These are phyloP conservation scores for Aplysina aerophoba DNA, from an alignment of 37 sponge, comb jelly and placozoan species.

Conservation along the genomic window DNA sequence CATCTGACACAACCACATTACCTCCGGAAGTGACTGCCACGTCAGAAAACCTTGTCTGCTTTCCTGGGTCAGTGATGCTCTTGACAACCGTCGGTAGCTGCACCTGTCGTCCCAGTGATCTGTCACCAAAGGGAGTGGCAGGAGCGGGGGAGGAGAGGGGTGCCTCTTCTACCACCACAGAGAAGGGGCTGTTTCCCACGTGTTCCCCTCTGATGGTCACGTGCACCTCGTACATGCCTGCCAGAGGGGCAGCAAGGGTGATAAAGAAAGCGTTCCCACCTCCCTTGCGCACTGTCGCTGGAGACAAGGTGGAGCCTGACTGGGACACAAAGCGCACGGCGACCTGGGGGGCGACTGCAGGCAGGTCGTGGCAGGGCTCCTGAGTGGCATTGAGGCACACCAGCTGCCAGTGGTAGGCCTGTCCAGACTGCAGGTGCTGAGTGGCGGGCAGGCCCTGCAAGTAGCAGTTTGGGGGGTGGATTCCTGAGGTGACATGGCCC, in stretches of 20 bases:
- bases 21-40: conserved; percentile 1
- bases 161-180: background rate
- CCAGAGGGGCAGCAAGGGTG: background rate
- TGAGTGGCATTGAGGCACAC: conserved; percentile 18
- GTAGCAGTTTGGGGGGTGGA: conserved; percentile 18
- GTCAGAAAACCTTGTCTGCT: conserved; percentile 9
- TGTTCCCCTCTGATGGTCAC: conserved; percentile 17
- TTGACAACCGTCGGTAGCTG: background rate
- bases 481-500: background rate
- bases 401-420: conserved; percentile 10
- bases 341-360: background rate
- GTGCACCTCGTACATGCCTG: background rate
- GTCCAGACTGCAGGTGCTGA: background rate
- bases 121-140: background rate
- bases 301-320: no score
- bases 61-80: conserved; percentile 6
- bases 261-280: conserved; percentile 11
- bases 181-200: conserved; percentile 6
- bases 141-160: background rate
- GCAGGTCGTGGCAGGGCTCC: conserved; percentile 8
- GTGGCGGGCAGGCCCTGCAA: conserved; percentile 8
- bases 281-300: background rate
- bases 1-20: background rate
- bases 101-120: background rate
- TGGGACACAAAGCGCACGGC: background rate